phyloP scores from a whole-genome alignment of 2,797 vertebrate species.

The Xenopus petersii region DNA sequence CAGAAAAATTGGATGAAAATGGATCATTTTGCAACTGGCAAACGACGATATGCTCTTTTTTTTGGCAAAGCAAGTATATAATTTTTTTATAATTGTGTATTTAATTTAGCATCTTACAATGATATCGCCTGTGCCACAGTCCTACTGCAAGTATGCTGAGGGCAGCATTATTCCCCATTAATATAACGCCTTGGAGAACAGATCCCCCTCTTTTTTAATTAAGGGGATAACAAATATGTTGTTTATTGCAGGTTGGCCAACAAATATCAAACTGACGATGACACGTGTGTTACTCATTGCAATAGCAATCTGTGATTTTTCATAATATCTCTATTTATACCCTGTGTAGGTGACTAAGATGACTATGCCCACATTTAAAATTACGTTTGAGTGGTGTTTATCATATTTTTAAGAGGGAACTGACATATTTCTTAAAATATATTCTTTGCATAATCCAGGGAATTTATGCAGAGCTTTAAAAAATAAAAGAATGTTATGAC shows the following conservation, averaged over 20 bases:
- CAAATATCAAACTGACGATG: conserved; percentile 23
- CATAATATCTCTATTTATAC: conserved; percentile 40
- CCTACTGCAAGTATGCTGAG: background rate
- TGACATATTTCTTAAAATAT: too few species aligned
- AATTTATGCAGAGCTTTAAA: too few species aligned
- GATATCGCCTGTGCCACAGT: background rate
- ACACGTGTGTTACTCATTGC: conserved; percentile 42
- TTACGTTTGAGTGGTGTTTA: background rate
- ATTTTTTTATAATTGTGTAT: conserved; percentile 17
- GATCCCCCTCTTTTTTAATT: background rate
- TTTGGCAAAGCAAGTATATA: conserved; percentile 12
- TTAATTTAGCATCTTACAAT: conserved; percentile 29
- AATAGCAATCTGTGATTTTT: conserved; percentile 40
- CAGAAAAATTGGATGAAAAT: conserved; percentile 46
- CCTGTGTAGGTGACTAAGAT: conserved; percentile 39
- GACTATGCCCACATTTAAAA: conserved; percentile 18
- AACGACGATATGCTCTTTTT: conserved; percentile 20
- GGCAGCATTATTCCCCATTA: background rate
- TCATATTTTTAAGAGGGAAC: too few species aligned
- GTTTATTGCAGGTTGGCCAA: conserved; percentile 14
- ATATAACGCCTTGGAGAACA: background rate
- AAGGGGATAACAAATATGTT: background rate
- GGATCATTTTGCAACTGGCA: conserved; percentile 27
- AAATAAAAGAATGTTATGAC: too few species aligned
- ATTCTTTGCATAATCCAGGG: too few species aligned